phyloP scores from a whole-genome alignment of 2,113 vertebrate genomes.

The Cryptoleucopteryx plumbea region DNA sequence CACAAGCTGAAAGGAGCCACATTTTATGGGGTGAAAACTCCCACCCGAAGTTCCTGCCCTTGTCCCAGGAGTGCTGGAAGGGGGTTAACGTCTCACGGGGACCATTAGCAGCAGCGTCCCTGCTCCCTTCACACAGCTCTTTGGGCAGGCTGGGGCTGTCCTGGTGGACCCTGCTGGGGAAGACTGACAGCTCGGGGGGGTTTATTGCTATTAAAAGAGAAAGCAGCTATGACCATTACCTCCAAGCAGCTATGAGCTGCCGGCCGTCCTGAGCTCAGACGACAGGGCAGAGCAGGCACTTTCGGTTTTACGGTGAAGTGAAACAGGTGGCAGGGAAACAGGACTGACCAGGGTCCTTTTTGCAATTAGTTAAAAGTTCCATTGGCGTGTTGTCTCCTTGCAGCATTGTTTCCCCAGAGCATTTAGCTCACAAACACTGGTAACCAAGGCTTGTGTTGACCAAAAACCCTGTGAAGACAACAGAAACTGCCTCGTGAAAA shows the following conservation, averaged over 20 bases:
- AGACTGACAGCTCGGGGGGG: fast-evolving
- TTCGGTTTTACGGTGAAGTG: not conserved
- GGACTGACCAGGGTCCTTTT: not conserved
- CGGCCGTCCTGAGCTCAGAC: not conserved
- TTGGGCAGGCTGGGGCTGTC: not conserved
- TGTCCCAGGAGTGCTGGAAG: not conserved
- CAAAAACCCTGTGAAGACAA: not conserved
- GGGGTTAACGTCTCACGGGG: fast-evolving
- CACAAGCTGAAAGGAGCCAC: not conserved
- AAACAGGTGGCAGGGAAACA: not conserved
- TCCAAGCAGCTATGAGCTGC: fast-evolving
- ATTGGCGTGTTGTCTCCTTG: fast-evolving
- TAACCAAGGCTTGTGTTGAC: not conserved
- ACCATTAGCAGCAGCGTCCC: too few species aligned
- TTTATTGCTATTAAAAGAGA: not conserved
- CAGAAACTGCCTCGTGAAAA: not conserved
- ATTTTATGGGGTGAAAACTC: not conserved
- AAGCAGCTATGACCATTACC: not conserved
- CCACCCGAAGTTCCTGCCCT: not conserved
- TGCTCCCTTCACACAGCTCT: fast-evolving
- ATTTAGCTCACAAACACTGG: not conserved
- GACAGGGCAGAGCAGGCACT: not conserved
- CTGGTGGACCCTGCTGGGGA: fast-evolving
- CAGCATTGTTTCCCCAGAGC: not conserved
- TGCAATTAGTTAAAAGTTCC: not conserved